phyloP scores from a whole-genome alignment of 2,888 invertebrate genomes.

The Melipona beecheii region DNA sequence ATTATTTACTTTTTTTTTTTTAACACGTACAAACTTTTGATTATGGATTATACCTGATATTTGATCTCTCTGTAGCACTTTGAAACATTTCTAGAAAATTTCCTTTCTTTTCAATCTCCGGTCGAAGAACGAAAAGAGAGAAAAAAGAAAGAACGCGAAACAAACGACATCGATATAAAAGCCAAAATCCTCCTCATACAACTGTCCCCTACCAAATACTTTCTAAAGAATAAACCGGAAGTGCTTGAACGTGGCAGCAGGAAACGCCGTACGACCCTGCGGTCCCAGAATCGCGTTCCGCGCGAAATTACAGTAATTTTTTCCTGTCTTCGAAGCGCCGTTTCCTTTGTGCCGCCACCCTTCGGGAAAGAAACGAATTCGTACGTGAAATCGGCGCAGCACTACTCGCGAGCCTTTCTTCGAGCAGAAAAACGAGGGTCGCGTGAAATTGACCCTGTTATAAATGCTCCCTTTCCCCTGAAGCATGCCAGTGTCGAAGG shows the following conservation, averaged over 20 bases:
- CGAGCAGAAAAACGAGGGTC: neutral
- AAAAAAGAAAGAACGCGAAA: too few species aligned
- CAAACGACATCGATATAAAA: neutral
- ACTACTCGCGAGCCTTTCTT: neutral
- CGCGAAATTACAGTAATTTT: slow-evolving; percentile 34
- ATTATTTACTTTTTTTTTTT: too few species aligned
- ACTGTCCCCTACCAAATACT: too few species aligned
- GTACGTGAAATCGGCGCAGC: slow-evolving; percentile 33
- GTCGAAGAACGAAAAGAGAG: too few species aligned
- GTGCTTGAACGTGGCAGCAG: neutral
- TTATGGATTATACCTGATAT: too few species aligned
- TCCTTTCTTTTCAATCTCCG: too few species aligned
- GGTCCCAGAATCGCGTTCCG: neutral
- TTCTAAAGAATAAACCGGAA: neutral
- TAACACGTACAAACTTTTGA: too few species aligned
- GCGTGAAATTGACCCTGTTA: slow-evolving; percentile 34
- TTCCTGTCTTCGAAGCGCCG: neutral
- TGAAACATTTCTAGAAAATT: too few species aligned
- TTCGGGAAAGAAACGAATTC: slow-evolving; percentile 1
- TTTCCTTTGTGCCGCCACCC: neutral
- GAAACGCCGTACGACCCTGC: slow-evolving; percentile 4
- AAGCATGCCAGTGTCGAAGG: neutral
- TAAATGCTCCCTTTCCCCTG: slow-evolving; percentile 34
- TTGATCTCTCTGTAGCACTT: too few species aligned
- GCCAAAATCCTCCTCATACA: neutral